phyloP scores from a whole-genome alignment of 2,113 vertebrate genomes.

The Lutjanus erythropterus region DNA sequence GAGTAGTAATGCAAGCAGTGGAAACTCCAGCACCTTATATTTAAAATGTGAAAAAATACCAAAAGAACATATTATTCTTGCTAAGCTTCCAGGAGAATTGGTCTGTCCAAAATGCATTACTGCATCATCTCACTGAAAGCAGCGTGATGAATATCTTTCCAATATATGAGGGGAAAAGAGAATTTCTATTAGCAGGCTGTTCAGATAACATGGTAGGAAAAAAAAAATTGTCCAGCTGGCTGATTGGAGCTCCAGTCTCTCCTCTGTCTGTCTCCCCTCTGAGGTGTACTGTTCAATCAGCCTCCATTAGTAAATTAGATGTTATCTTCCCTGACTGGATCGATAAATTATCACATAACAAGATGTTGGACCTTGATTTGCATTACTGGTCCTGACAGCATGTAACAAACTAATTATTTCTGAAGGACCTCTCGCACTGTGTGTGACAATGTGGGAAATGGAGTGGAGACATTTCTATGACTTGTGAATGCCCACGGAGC shows the following conservation, averaged over 20 bases:
- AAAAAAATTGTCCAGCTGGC: conserved; percentile 24
- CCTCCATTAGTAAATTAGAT: conserved; percentile 74
- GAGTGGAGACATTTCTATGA: conserved; percentile 37
- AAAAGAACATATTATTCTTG: conserved; percentile 51
- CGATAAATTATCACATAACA: conserved; percentile 77
- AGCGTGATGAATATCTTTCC: conserved; percentile 72
- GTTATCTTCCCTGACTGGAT: conserved; percentile 75
- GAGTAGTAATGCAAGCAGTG: not conserved
- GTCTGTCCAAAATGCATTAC: conserved; percentile 70
- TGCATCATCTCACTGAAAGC: conserved; percentile 62
- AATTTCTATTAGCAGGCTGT: conserved; percentile 73
- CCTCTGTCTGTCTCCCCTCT: conserved; percentile 15
- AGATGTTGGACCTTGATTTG: conserved; percentile 74
- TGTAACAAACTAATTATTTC: conserved; percentile 70
- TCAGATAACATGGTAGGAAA: conserved; percentile 45
- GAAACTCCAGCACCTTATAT: conserved; percentile 34
- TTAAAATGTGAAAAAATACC: conserved; percentile 1
- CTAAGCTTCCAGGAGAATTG: conserved; percentile 67
- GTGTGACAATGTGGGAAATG: conserved; percentile 58
- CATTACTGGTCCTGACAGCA: conserved; percentile 64
- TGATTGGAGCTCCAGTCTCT: conserved; percentile 16
- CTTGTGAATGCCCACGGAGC: conserved; percentile 29
- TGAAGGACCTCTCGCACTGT: conserved; percentile 46
- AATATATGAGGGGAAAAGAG: conserved; percentile 60
- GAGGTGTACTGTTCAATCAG: conserved; percentile 67